phyloP scores from a whole-genome alignment of 2,113 vertebrate species.

The Eonycteris spelaea region DNA sequence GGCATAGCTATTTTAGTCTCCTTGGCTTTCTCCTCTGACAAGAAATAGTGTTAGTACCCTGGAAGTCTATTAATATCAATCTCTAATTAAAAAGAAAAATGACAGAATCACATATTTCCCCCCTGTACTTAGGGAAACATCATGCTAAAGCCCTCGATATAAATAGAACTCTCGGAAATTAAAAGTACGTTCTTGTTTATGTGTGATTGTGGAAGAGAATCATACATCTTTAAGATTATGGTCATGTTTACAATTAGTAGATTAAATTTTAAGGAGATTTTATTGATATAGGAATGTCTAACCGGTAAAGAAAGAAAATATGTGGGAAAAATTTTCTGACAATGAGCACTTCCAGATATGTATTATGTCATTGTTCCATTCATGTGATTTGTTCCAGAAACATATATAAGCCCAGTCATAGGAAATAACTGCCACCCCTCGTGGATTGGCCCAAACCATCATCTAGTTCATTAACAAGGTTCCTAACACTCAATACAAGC shows the following conservation, averaged over 20 bases:
- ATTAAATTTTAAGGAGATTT: background rate
- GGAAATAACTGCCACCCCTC: background rate
- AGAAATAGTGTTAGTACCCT: background rate
- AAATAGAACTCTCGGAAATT: constrained; percentile 44
- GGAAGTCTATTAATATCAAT: background rate
- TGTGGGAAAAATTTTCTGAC: background rate
- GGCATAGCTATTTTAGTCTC: background rate
- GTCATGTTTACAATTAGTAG: background rate
- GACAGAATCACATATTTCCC: background rate
- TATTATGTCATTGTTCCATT: background rate
- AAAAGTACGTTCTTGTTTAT: background rate
- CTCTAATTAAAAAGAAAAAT: constrained; percentile 22
- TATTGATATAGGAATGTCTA: background rate
- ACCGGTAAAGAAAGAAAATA: background rate
- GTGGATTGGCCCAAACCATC: background rate
- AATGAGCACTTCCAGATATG: background rate
- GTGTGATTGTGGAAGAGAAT: background rate
- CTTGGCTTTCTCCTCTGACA: background rate
- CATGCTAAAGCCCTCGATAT: background rate
- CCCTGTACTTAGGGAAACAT: background rate
- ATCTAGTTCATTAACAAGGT: background rate
- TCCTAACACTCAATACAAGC: background rate
- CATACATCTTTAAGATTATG: constrained; percentile 7
- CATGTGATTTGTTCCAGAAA: background rate
- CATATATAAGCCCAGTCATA: background rate